These are phyloP conservation scores for Paralichthys olivaceus DNA, from an alignment of 2,113 vertebrate genomes.

Conservation along the genomic window DNA sequence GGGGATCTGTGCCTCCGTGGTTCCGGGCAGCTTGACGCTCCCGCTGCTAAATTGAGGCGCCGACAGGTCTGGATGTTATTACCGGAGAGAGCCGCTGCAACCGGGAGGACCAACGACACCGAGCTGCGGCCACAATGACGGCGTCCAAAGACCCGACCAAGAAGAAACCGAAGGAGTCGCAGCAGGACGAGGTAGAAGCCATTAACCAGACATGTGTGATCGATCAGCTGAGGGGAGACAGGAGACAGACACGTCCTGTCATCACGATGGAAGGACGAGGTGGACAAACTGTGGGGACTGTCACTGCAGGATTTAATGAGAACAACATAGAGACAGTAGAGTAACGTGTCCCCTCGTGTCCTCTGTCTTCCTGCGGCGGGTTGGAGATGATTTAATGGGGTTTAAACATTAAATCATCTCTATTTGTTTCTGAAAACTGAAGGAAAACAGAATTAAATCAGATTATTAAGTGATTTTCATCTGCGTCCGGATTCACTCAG, in stretches of 20 bases:
- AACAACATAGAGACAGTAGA: too few species aligned
- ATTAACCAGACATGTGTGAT: fast-evolving
- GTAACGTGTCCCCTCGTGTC: too few species aligned
- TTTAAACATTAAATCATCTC: too few species aligned
- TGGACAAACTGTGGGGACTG: neutral
- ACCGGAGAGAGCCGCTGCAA: slow-evolving; percentile 36
- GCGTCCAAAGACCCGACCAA: slow-evolving; percentile 67
- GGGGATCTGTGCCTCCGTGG: neutral
- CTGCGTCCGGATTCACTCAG: too few species aligned
- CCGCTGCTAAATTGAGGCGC: slow-evolving; percentile 44
- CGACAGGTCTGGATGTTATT: slow-evolving; percentile 48
- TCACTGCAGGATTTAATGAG: too few species aligned
- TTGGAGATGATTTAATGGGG: too few species aligned
- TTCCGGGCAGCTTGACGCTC: neutral
- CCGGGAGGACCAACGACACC: neutral
- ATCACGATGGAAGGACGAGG: neutral
- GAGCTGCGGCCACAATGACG: slow-evolving; percentile 53
- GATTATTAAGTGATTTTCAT: too few species aligned
- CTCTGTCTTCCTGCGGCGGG: too few species aligned
- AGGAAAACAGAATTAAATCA: too few species aligned
- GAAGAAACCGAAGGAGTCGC: slow-evolving; percentile 66
- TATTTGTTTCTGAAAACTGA: too few species aligned
- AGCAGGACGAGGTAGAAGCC: slow-evolving; percentile 67
- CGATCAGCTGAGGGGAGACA: neutral
- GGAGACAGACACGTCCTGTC: neutral